Evolutionary conservation across 2,113 vertebrate genomes (phyloP).

Genomic region (Peromyscus californicus): DNA sequence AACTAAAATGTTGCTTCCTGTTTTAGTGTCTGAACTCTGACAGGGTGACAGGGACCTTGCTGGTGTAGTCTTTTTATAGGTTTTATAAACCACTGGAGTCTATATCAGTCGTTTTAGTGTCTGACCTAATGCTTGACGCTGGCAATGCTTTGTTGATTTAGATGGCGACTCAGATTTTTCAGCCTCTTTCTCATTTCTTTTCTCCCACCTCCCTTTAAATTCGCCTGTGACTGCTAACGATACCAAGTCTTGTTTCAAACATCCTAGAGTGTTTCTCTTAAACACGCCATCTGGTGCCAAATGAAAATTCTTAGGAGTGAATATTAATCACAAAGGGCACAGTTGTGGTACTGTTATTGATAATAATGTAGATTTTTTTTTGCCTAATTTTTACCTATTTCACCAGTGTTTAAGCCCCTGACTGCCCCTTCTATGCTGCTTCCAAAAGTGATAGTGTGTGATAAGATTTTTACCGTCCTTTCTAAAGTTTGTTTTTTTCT

Average conservation of each 20-base stretch:
- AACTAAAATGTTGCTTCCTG: constrained; percentile 85
- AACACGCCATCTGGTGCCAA: constrained; percentile 89
- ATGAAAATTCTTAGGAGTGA: constrained; percentile 86
- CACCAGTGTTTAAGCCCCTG: constrained; percentile 69
- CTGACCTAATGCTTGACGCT: constrained; percentile 85
- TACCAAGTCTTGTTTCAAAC: constrained; percentile 77
- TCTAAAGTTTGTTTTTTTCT: constrained; percentile 63
- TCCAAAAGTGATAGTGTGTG: constrained; percentile 67
- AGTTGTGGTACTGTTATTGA: constrained; percentile 86
- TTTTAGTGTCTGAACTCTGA: constrained; percentile 85
- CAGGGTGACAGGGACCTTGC: constrained; percentile 86
- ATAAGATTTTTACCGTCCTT: constrained; percentile 65
- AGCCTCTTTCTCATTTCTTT: constrained; percentile 61
- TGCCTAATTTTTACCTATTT: constrained; percentile 84
- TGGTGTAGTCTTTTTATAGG: constrained; percentile 91
- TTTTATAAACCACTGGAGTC: constrained; percentile 93
- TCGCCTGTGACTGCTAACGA: constrained; percentile 82
- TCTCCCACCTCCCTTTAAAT: not conserved
- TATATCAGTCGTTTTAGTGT: constrained; percentile 89
- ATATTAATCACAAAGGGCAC: constrained; percentile 83
- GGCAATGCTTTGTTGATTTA: constrained; percentile 85
- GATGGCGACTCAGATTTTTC: constrained; percentile 77
- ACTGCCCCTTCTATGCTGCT: constrained; percentile 74
- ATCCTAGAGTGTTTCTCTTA: constrained; percentile 83
- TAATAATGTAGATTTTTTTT: constrained; percentile 82